Conservation (phyloP, 2,797 vertebrate genomes). For the Malurus splendens region DNA sequence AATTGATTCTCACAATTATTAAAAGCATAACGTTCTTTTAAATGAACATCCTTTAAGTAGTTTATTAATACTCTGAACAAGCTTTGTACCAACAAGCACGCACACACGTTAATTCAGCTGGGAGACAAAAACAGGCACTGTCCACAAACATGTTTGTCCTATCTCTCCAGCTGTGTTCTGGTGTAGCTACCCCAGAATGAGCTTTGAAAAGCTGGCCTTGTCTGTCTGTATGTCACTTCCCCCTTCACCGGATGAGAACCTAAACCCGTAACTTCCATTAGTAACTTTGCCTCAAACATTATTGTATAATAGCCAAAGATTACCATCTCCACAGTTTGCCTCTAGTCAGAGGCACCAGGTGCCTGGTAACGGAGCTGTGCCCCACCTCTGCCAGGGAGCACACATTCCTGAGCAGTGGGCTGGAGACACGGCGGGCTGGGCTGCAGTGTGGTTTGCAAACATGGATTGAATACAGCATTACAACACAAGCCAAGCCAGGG, state of each 20-base stretch:
- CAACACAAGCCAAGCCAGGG: background rate
- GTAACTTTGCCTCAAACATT: background rate
- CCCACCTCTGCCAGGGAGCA: background rate
- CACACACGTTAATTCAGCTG: background rate
- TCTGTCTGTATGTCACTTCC: background rate
- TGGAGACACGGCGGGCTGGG: background rate
- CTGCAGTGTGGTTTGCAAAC: background rate
- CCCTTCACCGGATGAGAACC: background rate
- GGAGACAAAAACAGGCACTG: background rate
- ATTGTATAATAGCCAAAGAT: background rate
- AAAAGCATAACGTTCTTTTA: background rate
- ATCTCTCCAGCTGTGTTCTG: background rate
- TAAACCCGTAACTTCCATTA: background rate
- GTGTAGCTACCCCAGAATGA: background rate
- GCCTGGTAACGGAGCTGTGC: background rate
- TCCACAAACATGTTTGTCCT: background rate
- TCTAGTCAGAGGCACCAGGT: accelerated
- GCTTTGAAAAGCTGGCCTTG: background rate
- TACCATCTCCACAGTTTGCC: background rate
- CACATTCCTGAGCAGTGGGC: background rate
- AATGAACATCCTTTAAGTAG: background rate
- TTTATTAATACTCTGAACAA: background rate
- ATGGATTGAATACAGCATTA: background rate
- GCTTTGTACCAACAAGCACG: background rate
- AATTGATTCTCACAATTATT: background rate